Evolutionary conservation across 2,888 invertebrate genomes (phyloP).

Genomic region (Leptinotarsa juncta): DNA sequence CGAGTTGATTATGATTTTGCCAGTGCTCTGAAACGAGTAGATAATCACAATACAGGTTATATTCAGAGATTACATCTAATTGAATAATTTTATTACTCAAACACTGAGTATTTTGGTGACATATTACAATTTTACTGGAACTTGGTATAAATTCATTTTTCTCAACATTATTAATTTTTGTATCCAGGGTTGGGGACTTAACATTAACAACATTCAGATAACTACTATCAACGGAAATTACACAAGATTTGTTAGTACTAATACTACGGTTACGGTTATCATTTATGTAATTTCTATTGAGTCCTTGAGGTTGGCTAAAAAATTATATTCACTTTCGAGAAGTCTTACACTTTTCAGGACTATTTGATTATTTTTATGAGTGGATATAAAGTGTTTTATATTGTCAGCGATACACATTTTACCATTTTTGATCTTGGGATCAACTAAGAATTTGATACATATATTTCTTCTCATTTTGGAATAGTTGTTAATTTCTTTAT

Average conservation of each 20-base stretch:
- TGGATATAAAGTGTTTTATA: slow-evolving; percentile 21
- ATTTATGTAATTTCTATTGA: slow-evolving; percentile 20
- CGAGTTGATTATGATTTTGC: too few species aligned
- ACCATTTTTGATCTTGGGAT: slow-evolving; percentile 21
- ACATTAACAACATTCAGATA: background rate
- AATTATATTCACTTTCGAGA: slow-evolving; percentile 7
- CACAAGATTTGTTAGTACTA: background rate
- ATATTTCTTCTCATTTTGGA: background rate
- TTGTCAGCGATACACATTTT: slow-evolving; percentile 16
- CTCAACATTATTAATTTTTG: slow-evolving; percentile 6
- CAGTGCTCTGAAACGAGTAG: too few species aligned
- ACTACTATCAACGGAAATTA: background rate
- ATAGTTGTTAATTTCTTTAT: slow-evolving; percentile 17
- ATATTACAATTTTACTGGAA: too few species aligned
- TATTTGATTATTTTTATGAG: slow-evolving; percentile 21
- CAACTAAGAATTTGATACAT: slow-evolving; percentile 13
- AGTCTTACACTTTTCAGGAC: slow-evolving; percentile 18
- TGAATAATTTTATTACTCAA: too few species aligned
- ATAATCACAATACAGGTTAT: too few species aligned
- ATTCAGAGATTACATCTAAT: too few species aligned
- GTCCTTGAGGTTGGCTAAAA: slow-evolving; percentile 20
- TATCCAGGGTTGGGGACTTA: background rate
- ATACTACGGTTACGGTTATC: slow-evolving; percentile 18
- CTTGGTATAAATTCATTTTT: background rate
- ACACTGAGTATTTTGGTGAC: too few species aligned